phyloP scores from a whole-genome alignment of 2,113 vertebrate genomes.

The Anarhynchus alexandrinus region DNA sequence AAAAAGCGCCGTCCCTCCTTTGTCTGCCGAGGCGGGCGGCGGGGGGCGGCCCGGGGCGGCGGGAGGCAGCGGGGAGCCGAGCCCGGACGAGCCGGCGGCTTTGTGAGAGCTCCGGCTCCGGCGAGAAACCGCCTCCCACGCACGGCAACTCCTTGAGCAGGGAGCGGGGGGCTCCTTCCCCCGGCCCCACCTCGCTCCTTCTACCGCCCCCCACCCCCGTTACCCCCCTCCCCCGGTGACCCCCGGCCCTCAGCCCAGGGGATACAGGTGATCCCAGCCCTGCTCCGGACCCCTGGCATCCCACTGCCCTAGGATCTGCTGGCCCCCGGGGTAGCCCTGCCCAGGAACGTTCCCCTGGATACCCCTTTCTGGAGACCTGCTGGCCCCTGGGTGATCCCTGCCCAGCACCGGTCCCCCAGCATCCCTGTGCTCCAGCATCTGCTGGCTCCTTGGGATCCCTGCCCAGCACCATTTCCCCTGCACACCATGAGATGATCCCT shows the following conservation, averaged over 20 bases:
- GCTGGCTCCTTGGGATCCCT: background rate
- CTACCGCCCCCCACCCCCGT: background rate
- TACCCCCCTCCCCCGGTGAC: background rate
- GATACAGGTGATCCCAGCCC: background rate
- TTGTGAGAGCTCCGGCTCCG: conserved; percentile 19
- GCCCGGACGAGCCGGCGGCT: background rate
- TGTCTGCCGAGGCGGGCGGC: conserved; percentile 26
- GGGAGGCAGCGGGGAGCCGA: background rate
- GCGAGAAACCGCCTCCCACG: background rate
- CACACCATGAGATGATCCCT: background rate
- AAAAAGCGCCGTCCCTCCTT: conserved; percentile 23
- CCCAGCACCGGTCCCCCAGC: background rate
- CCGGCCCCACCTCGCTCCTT: background rate
- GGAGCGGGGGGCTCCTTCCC: background rate
- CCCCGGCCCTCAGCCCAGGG: background rate
- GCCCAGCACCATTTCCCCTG: background rate
- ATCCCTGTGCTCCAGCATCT: background rate
- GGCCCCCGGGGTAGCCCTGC: background rate
- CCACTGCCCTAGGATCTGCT: background rate
- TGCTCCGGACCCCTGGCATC: background rate
- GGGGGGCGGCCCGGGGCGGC: background rate
- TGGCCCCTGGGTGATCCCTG: background rate
- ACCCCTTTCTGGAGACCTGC: no score
- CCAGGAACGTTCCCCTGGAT: no score
- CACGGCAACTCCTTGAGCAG: background rate